Evolutionary conservation across 2,113 vertebrate species (phyloP).

Genomic region (Fregata magnificens): DNA sequence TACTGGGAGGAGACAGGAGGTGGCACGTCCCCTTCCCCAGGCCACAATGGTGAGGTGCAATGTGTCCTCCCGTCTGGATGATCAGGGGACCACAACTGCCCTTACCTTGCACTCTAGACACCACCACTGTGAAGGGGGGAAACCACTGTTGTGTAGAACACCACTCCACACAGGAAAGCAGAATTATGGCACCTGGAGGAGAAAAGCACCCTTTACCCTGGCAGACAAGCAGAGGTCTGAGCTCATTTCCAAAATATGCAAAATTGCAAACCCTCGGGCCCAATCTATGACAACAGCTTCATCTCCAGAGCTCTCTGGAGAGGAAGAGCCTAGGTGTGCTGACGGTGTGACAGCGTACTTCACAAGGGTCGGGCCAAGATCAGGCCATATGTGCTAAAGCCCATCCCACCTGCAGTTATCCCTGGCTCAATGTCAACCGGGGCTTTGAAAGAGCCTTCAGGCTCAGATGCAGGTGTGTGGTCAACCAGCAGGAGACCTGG

Average conservation of each 20-base stretch:
- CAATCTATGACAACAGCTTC: not conserved
- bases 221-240: not conserved
- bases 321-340: not conserved
- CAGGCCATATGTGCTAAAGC: not conserved
- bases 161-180: not conserved
- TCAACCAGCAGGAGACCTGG: not conserved
- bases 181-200: not conserved
- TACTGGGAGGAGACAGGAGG: not conserved
- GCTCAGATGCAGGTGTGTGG: not conserved
- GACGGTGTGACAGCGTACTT: not conserved
- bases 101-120: not conserved
- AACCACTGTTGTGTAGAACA: not conserved
- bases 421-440: not conserved
- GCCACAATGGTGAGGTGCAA: not conserved
- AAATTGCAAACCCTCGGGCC: not conserved
- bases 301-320: not conserved
- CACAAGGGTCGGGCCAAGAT: not conserved
- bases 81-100: not conserved
- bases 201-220: not conserved
- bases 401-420: not conserved
- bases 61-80: accelerated
- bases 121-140: not conserved
- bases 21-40: not conserved
- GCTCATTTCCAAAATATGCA: not conserved
- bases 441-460: not conserved